Percentiles rank a stretch among this genome's conserved stretches.
Evolutionary conservation across 1,140 invertebrate species (phyloP).

Genomic region (Drosophila punjabiensis): DNA sequence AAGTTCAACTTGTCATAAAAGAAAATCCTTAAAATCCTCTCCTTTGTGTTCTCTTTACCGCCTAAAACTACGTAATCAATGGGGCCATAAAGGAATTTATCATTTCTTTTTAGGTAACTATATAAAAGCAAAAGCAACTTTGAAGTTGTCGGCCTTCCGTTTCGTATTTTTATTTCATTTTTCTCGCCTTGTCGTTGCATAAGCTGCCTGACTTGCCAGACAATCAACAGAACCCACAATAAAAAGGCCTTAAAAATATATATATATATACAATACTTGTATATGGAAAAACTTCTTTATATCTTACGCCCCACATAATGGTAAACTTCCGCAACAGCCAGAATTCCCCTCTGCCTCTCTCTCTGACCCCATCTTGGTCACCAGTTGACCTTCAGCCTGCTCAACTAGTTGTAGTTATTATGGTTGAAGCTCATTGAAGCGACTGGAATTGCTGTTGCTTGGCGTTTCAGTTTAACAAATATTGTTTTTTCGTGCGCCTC

Average conservation of each 20-base stretch:
- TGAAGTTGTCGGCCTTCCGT: conserved; percentile 37
- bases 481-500: conserved; percentile 51
- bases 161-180: conserved; percentile 6
- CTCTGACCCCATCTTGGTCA: conserved; percentile 14
- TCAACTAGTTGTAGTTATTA: conserved; percentile 41
- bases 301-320: conserved; percentile 51
- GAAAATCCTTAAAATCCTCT: conserved; percentile 4
- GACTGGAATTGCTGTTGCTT: conserved; percentile 41
- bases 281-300: conserved; percentile 45
- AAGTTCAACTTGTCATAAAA: background rate
- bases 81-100: conserved; percentile 10
- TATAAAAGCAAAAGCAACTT: conserved; percentile 12
- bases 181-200: conserved; percentile 8
- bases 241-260: conserved; percentile 22
- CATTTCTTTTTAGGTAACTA: conserved; percentile 9
- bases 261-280: conserved; percentile 9
- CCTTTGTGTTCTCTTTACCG: background rate
- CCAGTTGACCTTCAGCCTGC: conserved; percentile 63
- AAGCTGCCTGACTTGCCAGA: conserved; percentile 30
- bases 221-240: conserved; percentile 28
- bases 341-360: background rate
- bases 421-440: conserved; percentile 61
- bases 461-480: conserved; percentile 30
- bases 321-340: conserved; percentile 40
- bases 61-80: conserved; percentile 5